Conservation (phyloP, 2,888 invertebrate species). For the Elmis aenea region DNA sequence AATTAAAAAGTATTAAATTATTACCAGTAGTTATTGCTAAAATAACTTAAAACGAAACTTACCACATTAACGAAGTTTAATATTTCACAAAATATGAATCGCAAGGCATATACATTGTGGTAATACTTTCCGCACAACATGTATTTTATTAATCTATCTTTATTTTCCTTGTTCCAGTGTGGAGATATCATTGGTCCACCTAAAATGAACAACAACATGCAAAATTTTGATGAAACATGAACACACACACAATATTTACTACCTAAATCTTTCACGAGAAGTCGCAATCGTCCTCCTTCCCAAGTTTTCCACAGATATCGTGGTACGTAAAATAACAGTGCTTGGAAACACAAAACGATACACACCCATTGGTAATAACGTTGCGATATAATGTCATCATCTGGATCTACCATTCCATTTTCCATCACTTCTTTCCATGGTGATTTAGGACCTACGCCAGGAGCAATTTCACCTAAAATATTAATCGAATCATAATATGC, state of each 20-base stretch:
- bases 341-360: slow-evolving; percentile 62
- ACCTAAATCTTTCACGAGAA: slow-evolving; percentile 58
- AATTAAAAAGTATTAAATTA: slow-evolving; percentile 23
- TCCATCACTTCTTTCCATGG: slow-evolving; percentile 8
- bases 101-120: slow-evolving; percentile 61
- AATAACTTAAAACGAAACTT: slow-evolving; percentile 39
- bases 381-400: slow-evolving; percentile 53
- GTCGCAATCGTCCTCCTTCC: slow-evolving; percentile 61
- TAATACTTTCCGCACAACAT: slow-evolving; percentile 53
- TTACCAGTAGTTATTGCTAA: slow-evolving; percentile 4
- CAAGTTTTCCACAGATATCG: slow-evolving; percentile 68
- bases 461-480: slow-evolving; percentile 33
- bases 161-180: slow-evolving; percentile 53
- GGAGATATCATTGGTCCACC: slow-evolving; percentile 54
- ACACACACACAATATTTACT: too few species aligned
- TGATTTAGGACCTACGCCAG: slow-evolving; percentile 46
- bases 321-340: slow-evolving; percentile 63
- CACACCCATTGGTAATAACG: slow-evolving; percentile 72
- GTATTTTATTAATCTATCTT: slow-evolving; percentile 55
- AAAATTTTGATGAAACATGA: too few species aligned
- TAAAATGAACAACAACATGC: slow-evolving; percentile 30
- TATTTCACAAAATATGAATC: slow-evolving; percentile 67
- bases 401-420: slow-evolving; percentile 7
- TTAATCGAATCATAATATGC: slow-evolving; percentile 6
- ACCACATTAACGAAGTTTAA: slow-evolving; percentile 71